Evolutionary conservation across 2,888 invertebrate genomes (phyloP).

Genomic region (Drosophila nigricruria): DNA sequence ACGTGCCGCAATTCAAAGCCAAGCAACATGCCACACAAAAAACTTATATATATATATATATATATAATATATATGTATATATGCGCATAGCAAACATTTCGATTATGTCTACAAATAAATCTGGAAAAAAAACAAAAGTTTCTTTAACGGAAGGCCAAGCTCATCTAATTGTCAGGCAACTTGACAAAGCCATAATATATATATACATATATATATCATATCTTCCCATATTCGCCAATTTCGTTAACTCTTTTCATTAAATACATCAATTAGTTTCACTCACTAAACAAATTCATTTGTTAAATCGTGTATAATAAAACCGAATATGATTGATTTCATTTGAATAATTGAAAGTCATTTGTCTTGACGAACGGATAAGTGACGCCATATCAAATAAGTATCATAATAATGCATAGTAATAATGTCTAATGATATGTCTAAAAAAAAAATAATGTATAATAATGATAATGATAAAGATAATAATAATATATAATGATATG

Average conservation of each 20-base stretch:
- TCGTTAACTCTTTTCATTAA: conserved; percentile 9
- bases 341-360: neutral
- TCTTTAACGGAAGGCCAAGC: neutral
- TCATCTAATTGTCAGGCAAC: neutral
- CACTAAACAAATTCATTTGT: neutral
- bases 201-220: neutral
- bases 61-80: neutral
- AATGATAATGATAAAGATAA: neutral
- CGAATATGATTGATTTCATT: conserved; percentile 4
- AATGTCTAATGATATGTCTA: neutral
- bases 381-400: neutral
- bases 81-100: neutral
- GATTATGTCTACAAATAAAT: conserved; percentile 1
- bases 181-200: neutral
- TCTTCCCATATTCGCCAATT: neutral
- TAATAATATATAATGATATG: neutral
- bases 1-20: conserved; percentile 62
- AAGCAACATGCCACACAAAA: conserved; percentile 29
- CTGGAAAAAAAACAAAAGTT: conserved; percentile 7
- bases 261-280: conserved; percentile 11
- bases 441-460: neutral
- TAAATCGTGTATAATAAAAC: neutral
- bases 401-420: neutral
- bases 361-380: neutral
- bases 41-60: neutral